Evolutionary conservation across 53 echinoderm and acorn worm genomes (phyloP).

Genomic region (Holothuria scabra): DNA sequence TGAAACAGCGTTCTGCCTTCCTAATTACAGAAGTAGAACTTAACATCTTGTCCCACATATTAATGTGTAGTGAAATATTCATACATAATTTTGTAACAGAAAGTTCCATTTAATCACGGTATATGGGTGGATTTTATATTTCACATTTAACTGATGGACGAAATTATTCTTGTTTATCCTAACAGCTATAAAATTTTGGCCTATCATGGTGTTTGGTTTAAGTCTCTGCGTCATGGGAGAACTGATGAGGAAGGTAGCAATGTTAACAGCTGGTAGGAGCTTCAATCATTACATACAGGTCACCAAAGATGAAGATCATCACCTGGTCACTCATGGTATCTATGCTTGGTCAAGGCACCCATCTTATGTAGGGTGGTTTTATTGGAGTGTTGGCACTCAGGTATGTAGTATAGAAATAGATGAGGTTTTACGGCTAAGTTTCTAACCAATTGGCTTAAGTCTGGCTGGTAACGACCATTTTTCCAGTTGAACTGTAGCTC

Average conservation of each 20-base stretch:
- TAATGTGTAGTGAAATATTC: no score
- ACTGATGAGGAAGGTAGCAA: conserved; percentile 82
- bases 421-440: no score
- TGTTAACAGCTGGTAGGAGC: conserved; percentile 96
- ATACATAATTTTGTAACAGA: no score
- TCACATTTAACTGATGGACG: background rate
- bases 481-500: no score
- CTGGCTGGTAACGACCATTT: no score
- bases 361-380: conserved; percentile 99
- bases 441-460: no score
- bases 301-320: conserved; percentile 78
- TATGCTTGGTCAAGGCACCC: conserved; percentile 97
- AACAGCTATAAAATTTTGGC: conserved; percentile 85
- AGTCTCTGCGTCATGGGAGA: conserved; percentile 79
- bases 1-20: no score
- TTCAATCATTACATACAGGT: conserved; percentile 97
- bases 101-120: no score
- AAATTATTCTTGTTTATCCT: conserved; percentile 14
- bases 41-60: no score
- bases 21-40: no score
- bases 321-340: conserved; percentile 86
- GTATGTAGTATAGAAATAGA: no score
- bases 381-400: conserved; percentile 99
- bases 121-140: background rate
- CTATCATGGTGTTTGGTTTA: conserved; percentile 75